A percentile compares a stretch with the other conserved stretches of the same genome.
These are phyloP conservation scores for Melanostigma gelatinosum DNA, from an alignment of 2,113 vertebrate species.

Conservation along the genomic window DNA sequence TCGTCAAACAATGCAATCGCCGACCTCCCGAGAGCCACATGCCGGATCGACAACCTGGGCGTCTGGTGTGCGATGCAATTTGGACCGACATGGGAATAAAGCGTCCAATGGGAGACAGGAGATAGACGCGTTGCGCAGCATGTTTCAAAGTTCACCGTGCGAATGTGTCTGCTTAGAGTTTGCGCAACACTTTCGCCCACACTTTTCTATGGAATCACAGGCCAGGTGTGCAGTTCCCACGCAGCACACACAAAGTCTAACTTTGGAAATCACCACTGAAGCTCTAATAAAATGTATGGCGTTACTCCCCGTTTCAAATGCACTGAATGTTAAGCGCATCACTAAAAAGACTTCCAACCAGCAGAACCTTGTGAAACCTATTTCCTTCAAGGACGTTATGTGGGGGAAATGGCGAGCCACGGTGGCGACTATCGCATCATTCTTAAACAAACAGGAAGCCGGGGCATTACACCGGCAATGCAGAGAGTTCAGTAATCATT, in stretches of 20 bases:
- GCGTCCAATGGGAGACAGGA: not conserved
- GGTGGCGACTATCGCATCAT: not conserved
- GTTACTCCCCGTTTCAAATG: constrained; percentile 3
- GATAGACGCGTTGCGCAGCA: not conserved
- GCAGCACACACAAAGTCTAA: constrained; percentile 34
- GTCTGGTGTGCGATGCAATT: constrained; percentile 7
- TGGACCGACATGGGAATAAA: constrained; percentile 9
- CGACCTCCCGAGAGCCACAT: not conserved
- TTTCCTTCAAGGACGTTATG: not conserved
- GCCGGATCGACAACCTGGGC: not conserved
- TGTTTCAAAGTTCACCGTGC: constrained; percentile 52
- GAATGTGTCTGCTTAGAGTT: constrained; percentile 1
- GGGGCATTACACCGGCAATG: constrained; percentile 13
- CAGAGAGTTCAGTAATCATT: constrained; percentile 10
- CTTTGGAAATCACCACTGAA: not conserved
- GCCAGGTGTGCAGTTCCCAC: constrained; percentile 55
- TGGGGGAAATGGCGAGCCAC: not conserved
- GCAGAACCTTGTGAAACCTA: not conserved
- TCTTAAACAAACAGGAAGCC: constrained; percentile 29
- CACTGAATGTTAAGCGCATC: not conserved
- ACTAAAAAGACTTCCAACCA: not conserved
- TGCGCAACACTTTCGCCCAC: constrained; percentile 13
- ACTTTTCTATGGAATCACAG: not conserved
- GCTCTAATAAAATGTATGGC: not conserved
- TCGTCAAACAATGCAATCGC: constrained; percentile 6